Conservation (phyloP, 2,113 vertebrate genomes). For the Gallinago paraguaiae region DNA sequence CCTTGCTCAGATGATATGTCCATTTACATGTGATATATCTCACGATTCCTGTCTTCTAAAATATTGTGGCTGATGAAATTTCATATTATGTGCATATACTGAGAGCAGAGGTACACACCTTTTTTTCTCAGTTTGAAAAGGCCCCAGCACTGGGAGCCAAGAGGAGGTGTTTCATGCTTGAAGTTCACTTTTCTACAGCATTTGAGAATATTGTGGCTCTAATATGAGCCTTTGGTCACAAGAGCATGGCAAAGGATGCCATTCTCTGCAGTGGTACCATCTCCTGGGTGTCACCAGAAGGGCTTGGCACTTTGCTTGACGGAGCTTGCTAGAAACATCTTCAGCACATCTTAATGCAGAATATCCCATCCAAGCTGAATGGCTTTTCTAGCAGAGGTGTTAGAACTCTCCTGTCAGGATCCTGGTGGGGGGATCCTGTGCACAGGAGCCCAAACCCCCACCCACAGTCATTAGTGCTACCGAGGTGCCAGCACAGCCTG, state of each 20-base stretch:
- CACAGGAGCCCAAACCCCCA: not conserved
- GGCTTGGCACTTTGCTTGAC: not conserved
- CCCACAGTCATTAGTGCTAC: rapidly evolving
- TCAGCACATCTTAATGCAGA: rapidly evolving
- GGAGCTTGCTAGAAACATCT: not conserved
- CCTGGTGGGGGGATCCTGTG: not conserved
- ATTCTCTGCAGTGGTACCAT: not conserved
- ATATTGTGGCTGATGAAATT: constrained; percentile 78
- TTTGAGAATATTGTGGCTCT: not conserved
- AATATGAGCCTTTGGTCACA: not conserved
- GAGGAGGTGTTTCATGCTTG: not conserved
- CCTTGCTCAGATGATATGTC: constrained; percentile 92
- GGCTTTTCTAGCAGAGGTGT: not conserved
- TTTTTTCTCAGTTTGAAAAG: constrained; percentile 37
- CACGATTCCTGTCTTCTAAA: constrained; percentile 78
- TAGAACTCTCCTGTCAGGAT: not conserved
- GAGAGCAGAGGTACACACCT: constrained; percentile 53
- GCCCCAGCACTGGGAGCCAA: not conserved
- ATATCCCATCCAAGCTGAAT: not conserved
- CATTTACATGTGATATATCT: constrained; percentile 97
- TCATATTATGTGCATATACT: constrained; percentile 71
- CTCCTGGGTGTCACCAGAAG: not conserved
- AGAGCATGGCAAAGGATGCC: not conserved
- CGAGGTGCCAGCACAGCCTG: not conserved
- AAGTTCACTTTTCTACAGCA: not conserved